phyloP scores from a whole-genome alignment of 2,113 vertebrate species.

The Tor tambroides region DNA sequence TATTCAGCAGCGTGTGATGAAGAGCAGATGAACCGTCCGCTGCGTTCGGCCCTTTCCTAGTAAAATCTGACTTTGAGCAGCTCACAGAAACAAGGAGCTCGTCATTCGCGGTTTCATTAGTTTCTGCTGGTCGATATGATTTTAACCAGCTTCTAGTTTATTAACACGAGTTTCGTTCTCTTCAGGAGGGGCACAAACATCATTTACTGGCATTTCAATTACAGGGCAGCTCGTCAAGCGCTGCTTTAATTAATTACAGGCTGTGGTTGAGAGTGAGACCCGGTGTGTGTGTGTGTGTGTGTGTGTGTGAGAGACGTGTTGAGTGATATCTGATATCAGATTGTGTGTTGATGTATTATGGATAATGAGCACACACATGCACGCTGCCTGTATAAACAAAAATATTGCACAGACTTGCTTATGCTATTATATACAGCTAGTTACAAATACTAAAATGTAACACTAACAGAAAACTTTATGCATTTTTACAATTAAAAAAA shows the following conservation, averaged over 20 bases:
- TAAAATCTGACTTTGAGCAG: not conserved
- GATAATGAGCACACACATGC: too few species aligned
- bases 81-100: not conserved
- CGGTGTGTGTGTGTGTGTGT: too few species aligned
- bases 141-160: slow-evolving; percentile 1
- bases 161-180: slow-evolving; percentile 22
- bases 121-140: not conserved
- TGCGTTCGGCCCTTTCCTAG: not conserved
- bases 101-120: not conserved
- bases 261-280: not conserved
- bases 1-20: not conserved
- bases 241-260: slow-evolving; percentile 37
- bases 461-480: too few species aligned
- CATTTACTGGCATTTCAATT: slow-evolving; percentile 39
- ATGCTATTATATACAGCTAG: too few species aligned
- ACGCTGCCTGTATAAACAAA: too few species aligned
- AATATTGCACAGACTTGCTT: too few species aligned
- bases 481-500: too few species aligned
- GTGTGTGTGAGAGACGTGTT: too few species aligned
- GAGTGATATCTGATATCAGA: too few species aligned
- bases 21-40: not conserved
- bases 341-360: too few species aligned
- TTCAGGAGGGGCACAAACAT: slow-evolving; percentile 11
- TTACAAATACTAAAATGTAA: too few species aligned
- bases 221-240: slow-evolving; percentile 25